Evolutionary conservation across 2,113 vertebrate species (phyloP).

Genomic region (Thalassarche chlororhynchos): DNA sequence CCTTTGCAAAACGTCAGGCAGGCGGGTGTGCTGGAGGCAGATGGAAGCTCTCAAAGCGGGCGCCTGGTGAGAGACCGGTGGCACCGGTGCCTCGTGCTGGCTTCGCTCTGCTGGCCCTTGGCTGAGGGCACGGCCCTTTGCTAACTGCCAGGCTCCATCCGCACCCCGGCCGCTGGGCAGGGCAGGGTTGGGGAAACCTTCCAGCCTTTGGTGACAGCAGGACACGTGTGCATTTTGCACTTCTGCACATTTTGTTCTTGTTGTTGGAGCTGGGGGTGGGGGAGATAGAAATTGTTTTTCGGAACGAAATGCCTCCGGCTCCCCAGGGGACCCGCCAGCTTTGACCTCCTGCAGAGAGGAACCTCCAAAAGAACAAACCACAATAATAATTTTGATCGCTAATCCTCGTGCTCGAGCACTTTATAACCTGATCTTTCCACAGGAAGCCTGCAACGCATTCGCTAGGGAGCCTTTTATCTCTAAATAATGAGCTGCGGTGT

Average conservation of each 20-base stretch:
- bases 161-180: background rate
- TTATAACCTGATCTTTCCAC: background rate
- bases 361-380: background rate
- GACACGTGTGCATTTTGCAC: fast-evolving
- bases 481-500: background rate
- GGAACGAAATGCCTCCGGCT: background rate
- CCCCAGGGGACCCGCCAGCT: background rate
- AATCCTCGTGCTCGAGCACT: fast-evolving
- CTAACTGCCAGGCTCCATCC: fast-evolving
- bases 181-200: background rate
- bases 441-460: background rate
- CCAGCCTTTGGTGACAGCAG: background rate
- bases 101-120: fast-evolving
- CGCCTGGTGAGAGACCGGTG: fast-evolving
- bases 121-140: background rate
- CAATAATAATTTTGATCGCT: background rate
- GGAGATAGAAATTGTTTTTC: background rate
- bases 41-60: fast-evolving
- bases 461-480: background rate
- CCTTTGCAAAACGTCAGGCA: too few species aligned
- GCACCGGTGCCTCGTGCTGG: background rate
- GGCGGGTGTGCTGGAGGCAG: background rate
- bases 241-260: background rate
- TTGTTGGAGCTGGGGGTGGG: fast-evolving
- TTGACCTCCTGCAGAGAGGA: background rate